Conservation (phyloP, 2,113 vertebrate genomes). For the chimpanzee (Pan troglodytes) region NHGRI_mPanTro3-v2.1_pri NC_072402.2:2962001-2962500, state of each 20-base stretch:
- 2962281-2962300: background rate
- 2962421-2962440: no score
- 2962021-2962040: accelerated
- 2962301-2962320: accelerated
- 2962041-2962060: accelerated
- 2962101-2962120: no score
- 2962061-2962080: accelerated
- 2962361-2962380: no score
- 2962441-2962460: background rate
- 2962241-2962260: background rate
- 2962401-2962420: no score
- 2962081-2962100: accelerated
- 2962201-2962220: background rate
- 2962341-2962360: accelerated
- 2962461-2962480: background rate
- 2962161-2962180: accelerated
- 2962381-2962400: accelerated
- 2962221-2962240: background rate
- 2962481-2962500: no score
- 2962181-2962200: background rate
- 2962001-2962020: background rate
- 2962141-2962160: accelerated
- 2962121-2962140: background rate
- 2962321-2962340: accelerated
- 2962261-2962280: accelerated